Base-by-base conservation (phyloP, 2,888 invertebrate species). In the Caenorhabditis sp. region DNA sequence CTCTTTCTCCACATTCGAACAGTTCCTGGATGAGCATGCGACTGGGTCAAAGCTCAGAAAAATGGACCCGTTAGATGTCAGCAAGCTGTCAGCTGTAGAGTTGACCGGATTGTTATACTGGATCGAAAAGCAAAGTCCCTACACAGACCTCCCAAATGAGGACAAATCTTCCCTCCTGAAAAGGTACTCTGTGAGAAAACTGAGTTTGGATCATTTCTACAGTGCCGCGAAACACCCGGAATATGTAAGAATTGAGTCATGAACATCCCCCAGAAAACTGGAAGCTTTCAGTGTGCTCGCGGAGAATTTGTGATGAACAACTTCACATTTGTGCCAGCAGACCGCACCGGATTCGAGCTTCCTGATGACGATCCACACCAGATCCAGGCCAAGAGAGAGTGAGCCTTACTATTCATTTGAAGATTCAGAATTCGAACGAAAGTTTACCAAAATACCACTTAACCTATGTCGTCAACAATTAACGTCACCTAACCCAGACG, bases 281-380 rank as follows among this genome's bases (percentile, higher is more conserved):
- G 2, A 51, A 51, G 24, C 35, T 85, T 85, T 68, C 61, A 87
- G 87, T 80, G 72, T 38, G 66, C 84, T 16, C 56, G 70, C 24
- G 87, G 89, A 51, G 89, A 89, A 56, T 91, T 91, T 59, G 89
- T 88, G 19, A 89, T 91, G 90, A 86, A 88, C 70, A 91, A 91
- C 84, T 90, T 90, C 79, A 91, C 90, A 5, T 91, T 80, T 68
- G 91, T 91, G 12, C 88, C 89, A 0, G 75, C 85, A 5, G 82
- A 87, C 35, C 79, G 82, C 16, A 91, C 91, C 16, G 91, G 91
- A 19, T 91, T 91, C 80, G 91, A 91, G 70, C 59, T 87, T 5
- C 80, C 84, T 1, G 82, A 79, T 35, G 91, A 91, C 44, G 89
- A 90, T 79, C 85, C 83, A n/a, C 82, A 86, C 69, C 87, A 87